Evolutionary conservation across 2,888 invertebrate species (phyloP).

Genomic region (Chymomyza amoena): DNA sequence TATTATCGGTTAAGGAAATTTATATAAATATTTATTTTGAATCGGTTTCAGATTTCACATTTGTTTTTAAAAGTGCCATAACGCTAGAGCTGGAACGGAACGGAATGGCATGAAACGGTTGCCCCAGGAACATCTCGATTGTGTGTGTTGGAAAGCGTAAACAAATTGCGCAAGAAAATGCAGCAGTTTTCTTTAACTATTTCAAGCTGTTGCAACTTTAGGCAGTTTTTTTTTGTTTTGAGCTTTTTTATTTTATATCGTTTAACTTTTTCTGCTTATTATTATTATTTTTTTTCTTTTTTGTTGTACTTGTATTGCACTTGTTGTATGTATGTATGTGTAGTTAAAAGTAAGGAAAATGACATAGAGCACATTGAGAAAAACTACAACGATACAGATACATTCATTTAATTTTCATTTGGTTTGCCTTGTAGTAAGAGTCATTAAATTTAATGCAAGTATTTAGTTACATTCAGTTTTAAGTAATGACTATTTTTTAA

Average conservation of each 20-base stretch:
- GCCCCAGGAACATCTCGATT: too few relatives aligned
- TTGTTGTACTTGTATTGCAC: not conserved
- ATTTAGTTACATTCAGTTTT: not conserved
- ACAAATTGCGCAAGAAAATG: constrained; percentile 1
- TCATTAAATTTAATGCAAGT: not conserved
- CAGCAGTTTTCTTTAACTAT: not conserved
- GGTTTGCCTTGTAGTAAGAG: not conserved
- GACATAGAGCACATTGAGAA: not conserved
- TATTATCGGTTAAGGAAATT: too few relatives aligned
- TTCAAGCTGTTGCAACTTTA: not conserved
- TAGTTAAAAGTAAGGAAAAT: not conserved
- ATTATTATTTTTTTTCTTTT: not conserved
- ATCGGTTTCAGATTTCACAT: too few relatives aligned
- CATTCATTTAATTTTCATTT: not conserved
- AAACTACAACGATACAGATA: constrained; percentile 4
- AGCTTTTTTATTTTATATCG: not conserved
- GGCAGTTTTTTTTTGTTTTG: constrained; percentile 2
- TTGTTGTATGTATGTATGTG: constrained; percentile 3
- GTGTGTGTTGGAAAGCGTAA: not conserved
- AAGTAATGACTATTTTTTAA: not conserved
- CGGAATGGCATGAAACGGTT: too few relatives aligned
- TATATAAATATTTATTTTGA: too few relatives aligned
- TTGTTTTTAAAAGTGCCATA: too few relatives aligned
- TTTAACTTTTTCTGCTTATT: not conserved
- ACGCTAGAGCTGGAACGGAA: too few relatives aligned